Conservation (phyloP, 1,140 invertebrate genomes). For the Telenomus remus region DNA sequence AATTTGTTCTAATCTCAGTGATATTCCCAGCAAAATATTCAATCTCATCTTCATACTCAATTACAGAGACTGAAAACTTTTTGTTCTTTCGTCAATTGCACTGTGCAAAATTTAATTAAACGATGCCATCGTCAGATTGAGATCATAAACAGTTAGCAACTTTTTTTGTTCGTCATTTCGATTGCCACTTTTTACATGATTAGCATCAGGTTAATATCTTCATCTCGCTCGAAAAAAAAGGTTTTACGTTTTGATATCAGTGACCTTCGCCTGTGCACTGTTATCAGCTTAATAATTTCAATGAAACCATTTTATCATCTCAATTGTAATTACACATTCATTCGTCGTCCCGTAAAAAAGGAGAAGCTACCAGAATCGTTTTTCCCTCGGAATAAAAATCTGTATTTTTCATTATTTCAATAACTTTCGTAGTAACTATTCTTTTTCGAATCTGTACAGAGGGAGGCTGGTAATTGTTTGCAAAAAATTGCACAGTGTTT, state of each 20-base stretch:
- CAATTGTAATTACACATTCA: conserved; percentile 42
- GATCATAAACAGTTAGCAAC: conserved; percentile 20
- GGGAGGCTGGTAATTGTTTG: too few relatives aligned
- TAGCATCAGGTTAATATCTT: conserved; percentile 30
- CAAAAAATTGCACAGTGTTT: not conserved
- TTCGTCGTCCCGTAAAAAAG: not conserved
- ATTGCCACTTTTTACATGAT: conserved; percentile 15
- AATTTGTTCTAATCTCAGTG: too few relatives aligned
- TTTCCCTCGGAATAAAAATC: too few relatives aligned
- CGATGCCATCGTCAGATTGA: conserved; percentile 7
- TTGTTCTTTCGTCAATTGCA: too few relatives aligned
- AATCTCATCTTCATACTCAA: too few relatives aligned
- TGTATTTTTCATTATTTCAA: too few relatives aligned
- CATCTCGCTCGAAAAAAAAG: conserved; percentile 26
- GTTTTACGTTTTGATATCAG: conserved; percentile 23
- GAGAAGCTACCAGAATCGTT: too few relatives aligned
- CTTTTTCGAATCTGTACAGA: too few relatives aligned
- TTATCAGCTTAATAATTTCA: conserved; percentile 46
- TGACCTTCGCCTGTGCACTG: conserved; percentile 22
- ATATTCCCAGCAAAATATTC: too few relatives aligned
- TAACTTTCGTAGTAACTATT: too few relatives aligned
- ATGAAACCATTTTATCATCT: conserved; percentile 35
- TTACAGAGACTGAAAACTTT: too few relatives aligned
- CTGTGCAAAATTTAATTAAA: not conserved
- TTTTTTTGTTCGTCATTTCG: too few relatives aligned